phyloP scores from a whole-genome alignment of 2,797 vertebrate genomes.

The Microcaecilia unicolor region DNA sequence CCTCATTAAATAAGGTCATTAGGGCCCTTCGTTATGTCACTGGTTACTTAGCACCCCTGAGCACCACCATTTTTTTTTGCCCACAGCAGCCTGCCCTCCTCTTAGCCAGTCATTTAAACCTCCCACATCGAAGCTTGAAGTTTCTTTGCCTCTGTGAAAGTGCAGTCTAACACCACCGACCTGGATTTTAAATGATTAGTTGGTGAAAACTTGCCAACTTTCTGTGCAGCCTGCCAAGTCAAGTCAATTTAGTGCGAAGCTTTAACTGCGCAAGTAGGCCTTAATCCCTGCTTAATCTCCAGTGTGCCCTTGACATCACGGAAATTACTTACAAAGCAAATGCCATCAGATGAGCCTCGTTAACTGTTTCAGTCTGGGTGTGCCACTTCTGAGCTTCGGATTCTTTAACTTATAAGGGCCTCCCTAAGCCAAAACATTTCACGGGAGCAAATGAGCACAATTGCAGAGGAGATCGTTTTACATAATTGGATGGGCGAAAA shows the following conservation, averaged over 20 bases:
- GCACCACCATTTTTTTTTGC: slow-evolving; percentile 55
- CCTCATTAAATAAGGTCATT: slow-evolving; percentile 64
- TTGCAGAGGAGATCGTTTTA: too few species aligned
- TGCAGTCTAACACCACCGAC: slow-evolving; percentile 31
- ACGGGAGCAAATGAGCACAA: slow-evolving; percentile 16
- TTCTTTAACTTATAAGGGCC: slow-evolving; percentile 34
- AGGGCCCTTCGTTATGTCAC: too few species aligned
- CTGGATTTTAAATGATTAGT: slow-evolving; percentile 47
- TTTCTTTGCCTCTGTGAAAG: slow-evolving; percentile 37
- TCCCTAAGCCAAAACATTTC: slow-evolving; percentile 37
- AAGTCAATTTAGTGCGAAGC: slow-evolving; percentile 54
- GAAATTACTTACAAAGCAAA: slow-evolving; percentile 57
- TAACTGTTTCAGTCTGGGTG: slow-evolving; percentile 52
- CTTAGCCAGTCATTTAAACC: slow-evolving; percentile 36
- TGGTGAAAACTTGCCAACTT: slow-evolving; percentile 49
- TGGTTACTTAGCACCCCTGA: slow-evolving; percentile 47
- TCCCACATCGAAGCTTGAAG: slow-evolving; percentile 59
- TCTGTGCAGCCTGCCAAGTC: slow-evolving; percentile 42
- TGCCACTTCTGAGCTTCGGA: slow-evolving; percentile 28
- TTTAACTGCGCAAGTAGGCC: slow-evolving; percentile 44
- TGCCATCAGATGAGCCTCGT: slow-evolving; percentile 51
- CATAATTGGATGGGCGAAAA: too few species aligned
- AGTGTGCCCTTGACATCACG: slow-evolving; percentile 57
- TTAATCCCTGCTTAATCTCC: slow-evolving; percentile 57
- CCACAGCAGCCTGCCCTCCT: slow-evolving; percentile 52